Evolutionary conservation across 2,113 vertebrate genomes (phyloP).

Genomic region (Chaetodon trifascialis): DNA sequence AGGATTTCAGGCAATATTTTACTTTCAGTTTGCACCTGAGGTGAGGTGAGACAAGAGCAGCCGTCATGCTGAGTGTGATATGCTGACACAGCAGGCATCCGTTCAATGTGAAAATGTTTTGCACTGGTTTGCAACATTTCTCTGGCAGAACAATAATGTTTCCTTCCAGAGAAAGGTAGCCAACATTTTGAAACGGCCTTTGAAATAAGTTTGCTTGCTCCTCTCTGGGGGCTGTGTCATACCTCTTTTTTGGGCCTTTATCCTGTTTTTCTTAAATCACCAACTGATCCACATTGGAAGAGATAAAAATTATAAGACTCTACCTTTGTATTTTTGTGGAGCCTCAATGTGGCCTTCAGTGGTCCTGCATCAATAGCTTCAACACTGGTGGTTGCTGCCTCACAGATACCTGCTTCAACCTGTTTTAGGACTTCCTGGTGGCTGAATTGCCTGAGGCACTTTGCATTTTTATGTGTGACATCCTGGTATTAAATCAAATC

Average conservation of each 20-base stretch:
- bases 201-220: background rate
- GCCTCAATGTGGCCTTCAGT: background rate
- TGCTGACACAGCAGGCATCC: conserved; percentile 35
- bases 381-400: background rate
- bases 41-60: conserved; percentile 3
- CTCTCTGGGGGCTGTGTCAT: background rate
- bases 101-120: conserved; percentile 17
- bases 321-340: too few species aligned
- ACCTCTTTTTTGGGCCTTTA: background rate
- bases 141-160: background rate
- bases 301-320: background rate
- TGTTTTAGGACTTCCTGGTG: background rate
- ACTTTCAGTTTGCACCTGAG: conserved; percentile 7
- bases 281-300: background rate
- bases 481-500: too few species aligned
- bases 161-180: background rate
- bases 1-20: conserved; percentile 11
- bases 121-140: conserved; percentile 14
- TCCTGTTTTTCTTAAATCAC: background rate
- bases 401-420: background rate
- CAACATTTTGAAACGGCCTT: background rate
- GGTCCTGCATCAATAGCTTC: background rate
- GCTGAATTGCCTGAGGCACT: too few species aligned
- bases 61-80: conserved; percentile 28
- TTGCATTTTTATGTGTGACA: too few species aligned